Evolutionary conservation across 2,113 vertebrate genomes (phyloP), one percentile per base, ranked within the genome.

Genomic region (Notiomystis cincta): DNA sequence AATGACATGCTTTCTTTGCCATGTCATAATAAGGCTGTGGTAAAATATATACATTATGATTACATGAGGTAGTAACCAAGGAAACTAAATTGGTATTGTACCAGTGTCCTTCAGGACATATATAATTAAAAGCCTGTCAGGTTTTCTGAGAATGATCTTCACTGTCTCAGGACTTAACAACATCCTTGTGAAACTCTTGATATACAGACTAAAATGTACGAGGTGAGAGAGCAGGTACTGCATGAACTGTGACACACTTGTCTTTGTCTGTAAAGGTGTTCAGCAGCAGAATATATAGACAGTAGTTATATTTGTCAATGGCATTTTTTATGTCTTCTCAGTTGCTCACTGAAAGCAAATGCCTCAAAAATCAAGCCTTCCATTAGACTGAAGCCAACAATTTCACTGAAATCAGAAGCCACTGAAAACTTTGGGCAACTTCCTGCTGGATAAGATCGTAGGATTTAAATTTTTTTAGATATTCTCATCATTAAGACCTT

Each of bases 51-150:
- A 94, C 38, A 62, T 86, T 91, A 82, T 89, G 50, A 73, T 95
- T 89, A 67, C 81, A 92, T 60, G 79, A 82, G 44, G 89, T 88
- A 93, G 92, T 96, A 97, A 93, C 61, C 85, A 95, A 90, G 80
- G 48, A 66, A 95, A 96, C 53, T 82, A 42, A 94, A 95, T 82
- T 75, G 65, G 37, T 62, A n/a, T 80, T 81, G 44, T 87, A 88
- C 61, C 15, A 72, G 16, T 77, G 69, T 87, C 80, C 81, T 89
- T 17, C 53, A 92, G 38, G 76, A 93, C 64, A 83, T 82, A 31
- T 62, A 72, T 96, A 94, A 96, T 97, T 96, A 95, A 96, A 21
- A 51, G 21, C 71, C 72, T 95, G 86, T 89, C 95, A 95, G 73
- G 15, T 87, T 94, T 93, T 85, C 89, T 94, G 91, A 73, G 83